A percentile compares a stretch with the other conserved stretches of the same genome.
phyloP scores from a whole-genome alignment of 2,888 invertebrate genomes.

The Phengaris arion region DNA sequence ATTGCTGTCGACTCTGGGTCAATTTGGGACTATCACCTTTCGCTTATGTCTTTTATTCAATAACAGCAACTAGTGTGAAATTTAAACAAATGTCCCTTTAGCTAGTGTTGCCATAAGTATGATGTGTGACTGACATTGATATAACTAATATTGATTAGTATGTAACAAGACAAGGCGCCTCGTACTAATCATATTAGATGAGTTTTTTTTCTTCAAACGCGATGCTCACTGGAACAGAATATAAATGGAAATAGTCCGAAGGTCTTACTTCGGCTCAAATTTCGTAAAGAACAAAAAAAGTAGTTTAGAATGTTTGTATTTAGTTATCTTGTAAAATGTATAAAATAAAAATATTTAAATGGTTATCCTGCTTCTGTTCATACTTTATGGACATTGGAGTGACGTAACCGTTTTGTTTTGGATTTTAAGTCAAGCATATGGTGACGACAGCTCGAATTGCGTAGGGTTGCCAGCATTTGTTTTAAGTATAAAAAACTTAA shows the following conservation, averaged over 20 bases:
- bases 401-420: conserved; percentile 67
- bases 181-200: not conserved
- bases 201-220: not conserved
- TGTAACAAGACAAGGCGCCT: not conserved
- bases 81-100: not conserved
- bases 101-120: not conserved
- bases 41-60: too few relatives aligned
- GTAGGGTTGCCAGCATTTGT: conserved; percentile 55
- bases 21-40: too few relatives aligned
- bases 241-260: not conserved
- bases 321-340: not conserved
- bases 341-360: not conserved
- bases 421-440: conserved; percentile 51
- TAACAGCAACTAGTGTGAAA: not conserved
- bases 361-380: conserved; percentile 44
- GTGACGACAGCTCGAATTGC: conserved; percentile 48
- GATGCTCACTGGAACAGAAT: not conserved
- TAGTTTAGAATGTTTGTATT: not conserved
- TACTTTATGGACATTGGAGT: conserved; percentile 43
- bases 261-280: not conserved
- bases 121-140: not conserved
- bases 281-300: not conserved
- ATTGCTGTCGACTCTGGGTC: too few relatives aligned
- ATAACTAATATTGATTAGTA: not conserved
- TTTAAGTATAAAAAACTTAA: too few relatives aligned